A percentile compares a stretch with the other conserved stretches of the same genome.
phyloP scores from a whole-genome alignment of 2,888 invertebrate species.

The Lasioglossum malachurum region DNA sequence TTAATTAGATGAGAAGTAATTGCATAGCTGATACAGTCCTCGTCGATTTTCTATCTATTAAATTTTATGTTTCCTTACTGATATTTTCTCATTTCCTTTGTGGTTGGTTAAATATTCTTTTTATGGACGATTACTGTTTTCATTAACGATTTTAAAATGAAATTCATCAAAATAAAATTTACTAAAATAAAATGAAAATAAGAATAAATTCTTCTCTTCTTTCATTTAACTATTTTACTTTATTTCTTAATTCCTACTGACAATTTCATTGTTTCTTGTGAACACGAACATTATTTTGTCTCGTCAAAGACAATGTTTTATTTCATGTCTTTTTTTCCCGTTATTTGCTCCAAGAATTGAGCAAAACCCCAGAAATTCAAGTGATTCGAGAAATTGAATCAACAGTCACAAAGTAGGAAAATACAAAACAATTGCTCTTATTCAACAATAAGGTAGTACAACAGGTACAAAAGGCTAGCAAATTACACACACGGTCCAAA shows the following conservation, averaged over 20 bases:
- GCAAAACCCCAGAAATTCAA: no score
- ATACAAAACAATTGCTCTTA: neutral
- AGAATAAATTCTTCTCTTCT: no score
- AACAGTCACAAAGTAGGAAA: neutral
- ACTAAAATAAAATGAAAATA: no score
- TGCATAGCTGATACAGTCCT: neutral
- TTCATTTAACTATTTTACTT: no score
- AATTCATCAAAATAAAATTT: no score
- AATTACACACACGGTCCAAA: neutral
- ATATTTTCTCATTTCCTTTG: no score
- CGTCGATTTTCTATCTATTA: neutral
- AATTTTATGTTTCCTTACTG: neutral
- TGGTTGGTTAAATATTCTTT: no score
- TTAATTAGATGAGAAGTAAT: neutral
- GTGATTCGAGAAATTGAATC: neutral
- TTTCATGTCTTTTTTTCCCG: neutral
- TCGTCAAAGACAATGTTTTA: neutral
- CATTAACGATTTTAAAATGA: no score
- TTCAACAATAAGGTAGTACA: neutral
- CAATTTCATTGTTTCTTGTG: no score
- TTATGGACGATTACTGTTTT: no score
- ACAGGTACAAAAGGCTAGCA: neutral
- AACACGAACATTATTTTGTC: no score
- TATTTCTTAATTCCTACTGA: neutral
- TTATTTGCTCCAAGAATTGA: no score